These are phyloP conservation scores for Podarcis raffonei DNA, from an alignment of 2,113 vertebrate genomes.

Conservation along the genomic window DNA sequence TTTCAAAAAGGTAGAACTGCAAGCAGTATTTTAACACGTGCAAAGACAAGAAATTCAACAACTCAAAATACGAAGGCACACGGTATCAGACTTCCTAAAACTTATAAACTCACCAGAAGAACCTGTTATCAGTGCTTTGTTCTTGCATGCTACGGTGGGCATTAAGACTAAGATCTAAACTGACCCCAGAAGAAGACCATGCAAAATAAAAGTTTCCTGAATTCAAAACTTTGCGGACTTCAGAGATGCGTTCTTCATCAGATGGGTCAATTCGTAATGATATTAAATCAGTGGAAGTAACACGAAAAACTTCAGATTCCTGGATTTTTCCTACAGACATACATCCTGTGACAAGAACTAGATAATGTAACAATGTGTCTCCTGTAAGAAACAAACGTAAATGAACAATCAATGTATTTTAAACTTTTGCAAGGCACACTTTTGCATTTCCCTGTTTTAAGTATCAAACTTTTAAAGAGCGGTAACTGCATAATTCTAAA, in stretches of 20 bases:
- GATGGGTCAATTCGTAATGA: slow-evolving; percentile 85
- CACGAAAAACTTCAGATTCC: slow-evolving; percentile 96
- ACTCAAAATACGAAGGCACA: background rate
- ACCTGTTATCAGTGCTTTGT: slow-evolving; percentile 93
- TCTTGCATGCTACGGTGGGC: slow-evolving; percentile 92
- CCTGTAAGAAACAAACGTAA: slow-evolving; percentile 74
- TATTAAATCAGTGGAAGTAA: slow-evolving; percentile 95
- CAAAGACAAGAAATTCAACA: background rate
- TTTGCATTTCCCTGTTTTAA: background rate
- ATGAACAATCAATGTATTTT: background rate
- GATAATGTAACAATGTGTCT: slow-evolving; percentile 91
- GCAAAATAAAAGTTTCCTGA: slow-evolving; percentile 98
- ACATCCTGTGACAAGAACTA: slow-evolving; percentile 95
- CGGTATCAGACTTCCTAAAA: rapidly evolving
- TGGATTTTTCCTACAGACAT: slow-evolving; percentile 98
- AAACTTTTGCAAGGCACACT: background rate
- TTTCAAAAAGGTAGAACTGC: background rate
- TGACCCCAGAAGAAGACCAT: slow-evolving; percentile 88
- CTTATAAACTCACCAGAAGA: slow-evolving; percentile 88
- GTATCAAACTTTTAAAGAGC: background rate
- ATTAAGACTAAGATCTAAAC: slow-evolving; percentile 94
- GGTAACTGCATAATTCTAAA: background rate
- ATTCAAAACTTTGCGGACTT: slow-evolving; percentile 94
- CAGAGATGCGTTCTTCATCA: slow-evolving; percentile 92
- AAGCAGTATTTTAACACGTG: background rate